Conservation (phyloP, 2,888 invertebrate species). For the Andrena fulva region DNA sequence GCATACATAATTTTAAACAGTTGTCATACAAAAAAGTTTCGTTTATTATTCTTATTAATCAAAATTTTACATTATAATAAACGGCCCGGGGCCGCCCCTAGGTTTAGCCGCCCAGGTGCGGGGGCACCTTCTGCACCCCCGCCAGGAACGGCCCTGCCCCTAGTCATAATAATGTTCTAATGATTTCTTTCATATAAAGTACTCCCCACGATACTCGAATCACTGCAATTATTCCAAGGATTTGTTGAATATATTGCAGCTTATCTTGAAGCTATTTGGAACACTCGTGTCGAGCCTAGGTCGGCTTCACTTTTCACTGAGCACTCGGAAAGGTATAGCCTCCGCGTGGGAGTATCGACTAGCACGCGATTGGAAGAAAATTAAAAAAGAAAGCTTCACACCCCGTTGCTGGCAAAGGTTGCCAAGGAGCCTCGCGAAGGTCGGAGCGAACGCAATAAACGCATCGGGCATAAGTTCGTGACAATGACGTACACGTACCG, state of each 20-base stretch:
- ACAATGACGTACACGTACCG: constrained; percentile 69
- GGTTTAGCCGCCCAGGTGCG: no score
- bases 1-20: no score
- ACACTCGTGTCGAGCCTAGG: background rate
- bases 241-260: background rate
- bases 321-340: background rate
- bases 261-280: background rate
- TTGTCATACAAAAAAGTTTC: no score
- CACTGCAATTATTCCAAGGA: background rate
- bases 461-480: constrained; percentile 67
- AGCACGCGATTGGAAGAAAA: constrained; percentile 8
- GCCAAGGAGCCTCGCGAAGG: constrained; percentile 53
- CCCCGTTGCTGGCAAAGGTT: constrained; percentile 48
- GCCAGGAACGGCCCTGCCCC: no score
- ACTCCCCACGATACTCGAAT: no score
- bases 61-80: no score
- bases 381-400: constrained; percentile 4
- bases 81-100: no score
- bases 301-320: background rate
- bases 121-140: no score
- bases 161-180: no score
- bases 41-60: no score
- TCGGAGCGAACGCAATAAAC: constrained; percentile 64
- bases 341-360: background rate
- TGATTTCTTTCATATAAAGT: no score